phyloP scores from a whole-genome alignment of 2,113 vertebrate species.

The Larimichthys crocea region DNA sequence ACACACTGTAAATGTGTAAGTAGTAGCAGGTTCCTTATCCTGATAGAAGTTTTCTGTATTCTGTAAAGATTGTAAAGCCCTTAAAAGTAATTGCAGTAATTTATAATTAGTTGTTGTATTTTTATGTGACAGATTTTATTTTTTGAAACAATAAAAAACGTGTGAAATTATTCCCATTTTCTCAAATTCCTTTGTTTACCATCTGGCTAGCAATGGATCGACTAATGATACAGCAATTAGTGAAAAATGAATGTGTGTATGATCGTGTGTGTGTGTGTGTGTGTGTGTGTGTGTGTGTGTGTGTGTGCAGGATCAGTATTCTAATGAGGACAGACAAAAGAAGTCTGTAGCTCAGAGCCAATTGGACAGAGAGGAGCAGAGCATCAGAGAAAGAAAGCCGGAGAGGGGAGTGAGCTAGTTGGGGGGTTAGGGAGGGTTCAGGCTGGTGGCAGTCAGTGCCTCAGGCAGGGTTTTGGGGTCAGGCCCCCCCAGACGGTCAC shows the following conservation, averaged over 20 bases:
- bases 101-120: neutral
- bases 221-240: conserved; percentile 69
- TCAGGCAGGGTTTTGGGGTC: conserved; percentile 83
- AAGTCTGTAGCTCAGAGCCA: conserved; percentile 80
- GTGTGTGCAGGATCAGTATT: conserved; percentile 71
- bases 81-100: neutral
- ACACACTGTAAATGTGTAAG: neutral
- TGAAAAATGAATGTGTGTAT: conserved; percentile 33
- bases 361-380: conserved; percentile 70
- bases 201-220: conserved; percentile 50
- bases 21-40: neutral
- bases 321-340: conserved; percentile 83
- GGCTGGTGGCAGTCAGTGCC: conserved; percentile 82
- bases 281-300: conserved; percentile 40
- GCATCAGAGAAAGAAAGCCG: conserved; percentile 70
- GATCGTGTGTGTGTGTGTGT: conserved; percentile 15
- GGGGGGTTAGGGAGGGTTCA: conserved; percentile 76
- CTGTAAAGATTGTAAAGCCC: neutral
- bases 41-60: neutral
- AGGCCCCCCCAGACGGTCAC: conserved; percentile 79
- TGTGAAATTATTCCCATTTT: conserved; percentile 44
- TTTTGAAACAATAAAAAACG: neutral
- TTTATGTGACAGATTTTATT: neutral
- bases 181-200: conserved; percentile 68
- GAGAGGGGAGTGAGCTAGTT: conserved; percentile 63